Evolutionary conservation across 2,888 invertebrate species (phyloP), one percentile per base, ranked within the genome.

Genomic region (Dasysyrphus tricinctus): DNA sequence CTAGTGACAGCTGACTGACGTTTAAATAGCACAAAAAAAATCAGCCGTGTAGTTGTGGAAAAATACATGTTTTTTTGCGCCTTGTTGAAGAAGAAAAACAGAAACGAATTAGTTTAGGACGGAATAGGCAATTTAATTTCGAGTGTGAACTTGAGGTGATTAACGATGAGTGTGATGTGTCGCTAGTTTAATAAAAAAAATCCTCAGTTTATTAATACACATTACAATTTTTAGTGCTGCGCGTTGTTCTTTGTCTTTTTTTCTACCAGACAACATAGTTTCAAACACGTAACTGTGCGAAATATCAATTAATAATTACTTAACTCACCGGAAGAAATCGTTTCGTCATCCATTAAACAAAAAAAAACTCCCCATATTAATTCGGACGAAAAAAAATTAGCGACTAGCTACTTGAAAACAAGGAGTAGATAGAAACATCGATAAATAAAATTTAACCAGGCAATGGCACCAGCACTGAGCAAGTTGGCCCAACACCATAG

Each of bases 391-490:
- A 49, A 67, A 65, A 61, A 57, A 32, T 51, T 14, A 37, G 42
- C 44, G 14, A 24, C 24, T 24, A 24, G 39, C 47, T 19, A 32
- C 57, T 24, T 57, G 19, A 37, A 16, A 47, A 74, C 24, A 19
- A 59, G 19, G 14, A 57, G 47, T 3, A 8, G 16, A 16, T n/a
- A 16, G 63, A 57, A 70, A 56, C 47, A 75, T 82, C 59, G 56
- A 75, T 79, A 78, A 59, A 59, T 47, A 16, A 34, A 9, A 42
- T 8, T 70, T 11, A 0, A 75, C n/a, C 19, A 75, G 86, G 88
- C 57, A 88, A 96, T 96, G 96, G 96, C 96, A 89, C 96, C 96
- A 89, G 94, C 94, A 91, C 94, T 96, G 88, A 97, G 97, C 93
- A 97, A 96, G 94, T 93, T 96, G 90, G 94, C 95, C 88, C 94